phyloP scores from a whole-genome alignment of 2,113 vertebrate species.

The Syngnathus scovelli region DNA sequence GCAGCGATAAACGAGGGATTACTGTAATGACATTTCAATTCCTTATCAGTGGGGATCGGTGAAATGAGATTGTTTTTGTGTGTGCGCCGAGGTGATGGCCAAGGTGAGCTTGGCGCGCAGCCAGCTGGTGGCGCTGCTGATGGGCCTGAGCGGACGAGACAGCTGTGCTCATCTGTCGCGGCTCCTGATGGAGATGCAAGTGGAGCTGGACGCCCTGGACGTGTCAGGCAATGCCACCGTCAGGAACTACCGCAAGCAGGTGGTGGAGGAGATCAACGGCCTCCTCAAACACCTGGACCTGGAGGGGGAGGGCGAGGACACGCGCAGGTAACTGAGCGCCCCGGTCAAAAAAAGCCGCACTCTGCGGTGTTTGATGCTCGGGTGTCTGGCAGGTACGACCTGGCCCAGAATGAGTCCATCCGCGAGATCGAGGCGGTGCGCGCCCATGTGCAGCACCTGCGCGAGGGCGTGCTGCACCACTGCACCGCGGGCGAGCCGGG shows the following conservation, averaged over 20 bases:
- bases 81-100: conserved; percentile 71
- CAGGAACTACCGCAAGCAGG: conserved; percentile 90
- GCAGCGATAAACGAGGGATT: too few species aligned
- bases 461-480: conserved; percentile 76
- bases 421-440: conserved; percentile 87
- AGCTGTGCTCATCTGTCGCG: conserved; percentile 89
- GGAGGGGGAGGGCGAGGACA: conserved; percentile 85
- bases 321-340: conserved; percentile 52
- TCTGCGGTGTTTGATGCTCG: too few species aligned
- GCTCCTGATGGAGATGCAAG: conserved; percentile 86
- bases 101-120: conserved; percentile 88
- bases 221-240: conserved; percentile 83
- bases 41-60: too few species aligned
- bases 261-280: conserved; percentile 92
- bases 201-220: conserved; percentile 90
- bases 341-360: too few species aligned
- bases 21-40: too few species aligned
- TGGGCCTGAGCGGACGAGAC: conserved; percentile 84
- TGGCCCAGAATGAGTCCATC: conserved; percentile 90
- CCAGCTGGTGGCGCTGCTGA: conserved; percentile 86
- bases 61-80: too few species aligned
- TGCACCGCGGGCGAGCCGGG: conserved; percentile 74
- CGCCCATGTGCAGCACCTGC: conserved; percentile 77
- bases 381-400: conserved; percentile 73
- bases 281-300: conserved; percentile 88